Base-by-base conservation (phyloP, 1,140 invertebrate species). In the Cylas formicarius region DNA sequence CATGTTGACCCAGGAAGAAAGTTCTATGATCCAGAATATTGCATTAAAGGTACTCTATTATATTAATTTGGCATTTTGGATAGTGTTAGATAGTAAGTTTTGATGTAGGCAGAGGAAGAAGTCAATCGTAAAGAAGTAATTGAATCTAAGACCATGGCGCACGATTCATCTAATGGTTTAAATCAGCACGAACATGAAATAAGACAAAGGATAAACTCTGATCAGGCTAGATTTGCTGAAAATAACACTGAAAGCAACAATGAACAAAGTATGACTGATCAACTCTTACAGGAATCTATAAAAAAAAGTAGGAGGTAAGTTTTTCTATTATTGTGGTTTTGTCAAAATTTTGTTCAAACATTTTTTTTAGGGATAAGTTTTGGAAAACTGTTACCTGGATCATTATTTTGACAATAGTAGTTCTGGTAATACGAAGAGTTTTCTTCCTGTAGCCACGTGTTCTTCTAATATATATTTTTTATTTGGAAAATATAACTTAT, bases 1-100 rank as follows among this genome's bases (percentile, higher is more conserved):
- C 1, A 44, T 49, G 14, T 45, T 72, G 7, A 71, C 73, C 20
- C 66, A 72, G 37, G 73, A 75, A 54, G 72, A 74, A 47, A 52
- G 48, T 24, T 50, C 48, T 13, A 44, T 66, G 35, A 41, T 66
- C 2, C 29, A 63, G 38, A 59, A 61, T 45, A 65, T 66, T 40
- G 53, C 60, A 6, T 52, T 66, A 8, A 66, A 66, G 48, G 62
- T 60, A 51, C 13, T 14, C 32, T 17, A 35, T 41, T 37, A 3
- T n/a, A 9, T 44, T 26, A 17, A 8, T 38, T 27, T 35, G 16
- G 1, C 11, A 37, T 28, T 13, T 17, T 21, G 35, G 20, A 11
- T n/a, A 32, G 16, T 32, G 29, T 5, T 13, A 4, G 7, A 6
- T 13, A 29, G 37, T 24, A 26, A 19, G 38, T 21, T 2, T 19